phyloP scores from a whole-genome alignment of 2,797 vertebrate species.

The Falco concolor region DNA sequence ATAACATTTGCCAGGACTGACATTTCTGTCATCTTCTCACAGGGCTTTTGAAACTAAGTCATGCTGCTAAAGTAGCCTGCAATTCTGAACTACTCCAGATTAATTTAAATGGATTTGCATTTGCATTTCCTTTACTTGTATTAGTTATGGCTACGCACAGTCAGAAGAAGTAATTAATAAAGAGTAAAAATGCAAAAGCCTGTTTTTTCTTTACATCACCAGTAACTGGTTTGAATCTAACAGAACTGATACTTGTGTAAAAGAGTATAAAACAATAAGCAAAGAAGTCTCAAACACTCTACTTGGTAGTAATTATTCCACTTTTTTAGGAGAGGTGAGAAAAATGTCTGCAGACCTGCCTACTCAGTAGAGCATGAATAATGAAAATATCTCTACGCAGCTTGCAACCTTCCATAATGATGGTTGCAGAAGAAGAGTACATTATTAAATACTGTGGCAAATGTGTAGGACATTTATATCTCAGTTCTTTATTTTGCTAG shows the following conservation, averaged over 20 bases:
- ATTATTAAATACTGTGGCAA: slow-evolving; percentile 24
- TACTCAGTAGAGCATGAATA: slow-evolving; percentile 51
- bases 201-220: not conserved
- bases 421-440: not conserved
- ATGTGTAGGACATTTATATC: slow-evolving; percentile 16
- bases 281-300: slow-evolving; percentile 18
- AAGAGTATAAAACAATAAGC: slow-evolving; percentile 15
- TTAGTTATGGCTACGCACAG: slow-evolving; percentile 16
- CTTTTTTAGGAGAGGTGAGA: slow-evolving; percentile 32
- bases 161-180: slow-evolving; percentile 48
- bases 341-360: slow-evolving; percentile 47
- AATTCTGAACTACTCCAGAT: slow-evolving; percentile 36
- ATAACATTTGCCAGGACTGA: slow-evolving; percentile 8
- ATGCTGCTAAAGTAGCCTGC: slow-evolving; percentile 29
- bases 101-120: slow-evolving; percentile 52
- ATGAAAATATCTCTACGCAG: slow-evolving; percentile 41
- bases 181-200: not conserved
- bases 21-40: slow-evolving; percentile 31
- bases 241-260: not conserved
- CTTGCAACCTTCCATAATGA: not conserved
- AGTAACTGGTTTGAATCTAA: slow-evolving; percentile 7
- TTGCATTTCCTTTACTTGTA: slow-evolving; percentile 22
- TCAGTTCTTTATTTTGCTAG: slow-evolving; percentile 12
- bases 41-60: slow-evolving; percentile 26
- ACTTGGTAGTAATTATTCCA: slow-evolving; percentile 53